Evolutionary conservation across 1,140 invertebrate genomes (phyloP), one percentile per base, ranked within the genome.

Genomic region (Penaeus chinensis): DNA sequence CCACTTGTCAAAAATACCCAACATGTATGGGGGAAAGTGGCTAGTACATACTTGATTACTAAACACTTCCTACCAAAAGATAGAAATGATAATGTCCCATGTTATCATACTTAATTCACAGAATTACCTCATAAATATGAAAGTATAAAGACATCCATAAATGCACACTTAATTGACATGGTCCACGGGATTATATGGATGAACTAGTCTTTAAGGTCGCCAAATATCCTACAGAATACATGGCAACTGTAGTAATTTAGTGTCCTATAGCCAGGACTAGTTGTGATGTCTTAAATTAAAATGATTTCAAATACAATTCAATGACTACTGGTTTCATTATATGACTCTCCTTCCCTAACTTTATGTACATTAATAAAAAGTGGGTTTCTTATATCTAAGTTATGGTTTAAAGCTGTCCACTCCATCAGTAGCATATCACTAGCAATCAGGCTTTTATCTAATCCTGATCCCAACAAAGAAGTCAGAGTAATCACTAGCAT

Each of bases 331-430:
- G 78, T 61, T 85, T 83, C 81, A 85, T 24, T 78, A 20, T 71
- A 66, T 54, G 54, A 71, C 47, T 62, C 83, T 85, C 78, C 60
- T 82, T 85, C 74, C 74, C 79, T 78, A 84, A 78, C 66, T 77
- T 54, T 85, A 85, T 85, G 62, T 85, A 85, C 83, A 85, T 76
- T n/a, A 74, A 85, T 85, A 85, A 85, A 78, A 85, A 85, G 42
- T 74, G 71, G 66, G 65, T 83, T 80, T 71, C 81, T 83, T 83
- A 83, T 20, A 83, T 24, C 81, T 83, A 83, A 22, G 47, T 83
- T 47, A 60, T 60, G 77, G 42, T 76, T 87, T 87, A 87, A 87
- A 87, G 86, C 86, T 87, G 69, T 87, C 86, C 86, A 87, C 63
- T 76, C 80, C 82, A 77, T 82, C 66, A 76, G 85, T 77, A 82